Evolutionary conservation across 2,797 vertebrate genomes (phyloP).

Genomic region (Acanthis flammea): DNA sequence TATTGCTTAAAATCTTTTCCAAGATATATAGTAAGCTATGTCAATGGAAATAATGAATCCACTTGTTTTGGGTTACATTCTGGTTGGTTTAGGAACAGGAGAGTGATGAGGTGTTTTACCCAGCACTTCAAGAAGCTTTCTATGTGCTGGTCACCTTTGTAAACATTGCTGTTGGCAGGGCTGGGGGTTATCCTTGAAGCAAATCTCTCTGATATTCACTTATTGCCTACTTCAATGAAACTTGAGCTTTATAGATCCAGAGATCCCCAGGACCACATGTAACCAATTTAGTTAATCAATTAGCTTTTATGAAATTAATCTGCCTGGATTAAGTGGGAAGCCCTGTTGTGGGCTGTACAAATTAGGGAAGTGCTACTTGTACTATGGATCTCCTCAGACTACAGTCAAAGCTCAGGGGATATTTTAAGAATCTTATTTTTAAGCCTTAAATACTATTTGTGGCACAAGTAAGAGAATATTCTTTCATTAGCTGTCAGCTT

Average conservation of each 20-base stretch:
- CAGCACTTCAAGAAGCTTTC: background rate
- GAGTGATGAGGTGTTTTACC: background rate
- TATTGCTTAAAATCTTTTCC: background rate
- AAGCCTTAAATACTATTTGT: background rate
- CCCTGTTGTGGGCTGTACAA: background rate
- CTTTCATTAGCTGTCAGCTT: background rate
- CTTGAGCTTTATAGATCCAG: background rate
- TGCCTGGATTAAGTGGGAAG: background rate
- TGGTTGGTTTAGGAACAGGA: background rate
- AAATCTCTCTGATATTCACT: background rate
- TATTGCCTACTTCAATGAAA: background rate
- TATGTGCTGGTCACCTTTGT: accelerated
- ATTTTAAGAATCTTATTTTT: background rate
- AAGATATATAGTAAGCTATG: background rate
- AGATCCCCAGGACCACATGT: background rate
- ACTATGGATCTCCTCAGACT: background rate
- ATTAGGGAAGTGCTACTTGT: background rate
- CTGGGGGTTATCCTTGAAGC: accelerated
- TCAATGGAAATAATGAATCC: background rate
- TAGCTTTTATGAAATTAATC: background rate
- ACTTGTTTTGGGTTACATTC: background rate
- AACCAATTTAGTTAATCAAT: background rate
- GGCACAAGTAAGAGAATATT: background rate
- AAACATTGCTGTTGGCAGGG: background rate
- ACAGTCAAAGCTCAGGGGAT: background rate